Conservation (phyloP, 2,113 vertebrate genomes). For the Alexandromys fortis region DNA sequence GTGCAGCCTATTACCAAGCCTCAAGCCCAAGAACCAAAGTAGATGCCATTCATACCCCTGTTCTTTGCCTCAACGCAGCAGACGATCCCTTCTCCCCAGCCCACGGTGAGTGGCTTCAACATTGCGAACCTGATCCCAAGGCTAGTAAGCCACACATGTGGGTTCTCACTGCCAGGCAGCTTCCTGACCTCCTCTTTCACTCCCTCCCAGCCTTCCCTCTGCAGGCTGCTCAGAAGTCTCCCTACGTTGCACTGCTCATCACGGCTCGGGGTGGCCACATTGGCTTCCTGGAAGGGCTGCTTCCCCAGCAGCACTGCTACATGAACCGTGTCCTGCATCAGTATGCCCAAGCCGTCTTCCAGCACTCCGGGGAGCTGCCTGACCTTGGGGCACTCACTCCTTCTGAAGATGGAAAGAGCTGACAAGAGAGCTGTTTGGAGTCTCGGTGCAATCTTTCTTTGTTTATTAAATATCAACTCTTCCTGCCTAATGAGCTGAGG, state of each 20-base stretch:
- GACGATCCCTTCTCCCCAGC: constrained; percentile 91
- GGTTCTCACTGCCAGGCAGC: background rate
- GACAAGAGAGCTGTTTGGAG: constrained; percentile 32
- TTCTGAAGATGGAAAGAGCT: constrained; percentile 40
- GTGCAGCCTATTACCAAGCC: constrained; percentile 86
- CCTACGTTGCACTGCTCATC: constrained; percentile 87
- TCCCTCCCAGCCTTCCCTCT: constrained; percentile 86
- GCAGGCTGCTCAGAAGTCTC: constrained; percentile 77
- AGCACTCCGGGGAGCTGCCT: constrained; percentile 82
- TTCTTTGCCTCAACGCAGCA: constrained; percentile 90
- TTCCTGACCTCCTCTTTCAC: background rate
- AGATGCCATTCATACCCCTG: constrained; percentile 83
- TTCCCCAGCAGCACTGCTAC: constrained; percentile 85
- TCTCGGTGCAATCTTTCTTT: constrained; percentile 44
- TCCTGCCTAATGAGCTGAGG: background rate
- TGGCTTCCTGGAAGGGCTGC: constrained; percentile 90
- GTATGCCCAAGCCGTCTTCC: constrained; percentile 85
- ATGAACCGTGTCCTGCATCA: constrained; percentile 88
- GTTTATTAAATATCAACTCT: constrained; percentile 78
- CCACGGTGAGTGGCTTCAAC: constrained; percentile 77
- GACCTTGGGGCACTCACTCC: background rate
- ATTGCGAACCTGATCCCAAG: background rate
- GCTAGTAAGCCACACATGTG: background rate
- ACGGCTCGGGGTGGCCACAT: constrained; percentile 89
- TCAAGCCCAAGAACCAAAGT: constrained; percentile 88